These are phyloP conservation scores for Sibirionetta formosa DNA, from an alignment of 2,797 vertebrate species.

Conservation along the genomic window DNA sequence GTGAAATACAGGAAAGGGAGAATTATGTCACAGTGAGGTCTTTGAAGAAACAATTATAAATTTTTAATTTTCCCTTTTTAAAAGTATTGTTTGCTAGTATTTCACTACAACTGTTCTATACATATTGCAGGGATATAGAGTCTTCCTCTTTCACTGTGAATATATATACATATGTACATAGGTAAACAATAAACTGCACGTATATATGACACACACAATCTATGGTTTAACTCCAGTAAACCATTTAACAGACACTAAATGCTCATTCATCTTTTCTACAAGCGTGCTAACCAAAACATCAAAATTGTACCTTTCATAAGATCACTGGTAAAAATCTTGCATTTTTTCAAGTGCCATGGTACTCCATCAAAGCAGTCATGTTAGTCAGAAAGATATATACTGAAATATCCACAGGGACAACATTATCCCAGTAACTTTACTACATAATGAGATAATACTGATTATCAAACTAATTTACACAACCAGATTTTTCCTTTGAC, in stretches of 20 bases:
- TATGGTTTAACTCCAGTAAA: slow-evolving; percentile 54
- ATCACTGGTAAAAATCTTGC: background rate
- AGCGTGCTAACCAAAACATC: background rate
- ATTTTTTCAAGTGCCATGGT: background rate
- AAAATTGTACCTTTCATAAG: background rate
- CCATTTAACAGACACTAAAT: slow-evolving; percentile 15
- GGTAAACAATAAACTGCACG: slow-evolving; percentile 23
- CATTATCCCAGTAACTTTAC: background rate
- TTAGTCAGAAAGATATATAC: background rate
- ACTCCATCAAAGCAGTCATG: background rate
- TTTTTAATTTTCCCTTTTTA: background rate
- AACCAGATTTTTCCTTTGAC: background rate
- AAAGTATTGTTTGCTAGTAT: background rate
- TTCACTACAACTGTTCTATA: background rate
- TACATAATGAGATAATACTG: background rate
- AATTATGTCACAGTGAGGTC: background rate
- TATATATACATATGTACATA: background rate
- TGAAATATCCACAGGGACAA: background rate
- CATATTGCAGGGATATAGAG: background rate
- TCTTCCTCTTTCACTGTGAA: background rate
- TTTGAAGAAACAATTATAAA: background rate
- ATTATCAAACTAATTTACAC: background rate
- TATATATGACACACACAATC: background rate
- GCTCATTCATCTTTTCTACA: background rate
- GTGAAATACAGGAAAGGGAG: background rate